These are phyloP conservation scores for Porites lutea DNA, from an alignment of 64 coral and sea anemone genomes.

Conservation along the genomic window DNA sequence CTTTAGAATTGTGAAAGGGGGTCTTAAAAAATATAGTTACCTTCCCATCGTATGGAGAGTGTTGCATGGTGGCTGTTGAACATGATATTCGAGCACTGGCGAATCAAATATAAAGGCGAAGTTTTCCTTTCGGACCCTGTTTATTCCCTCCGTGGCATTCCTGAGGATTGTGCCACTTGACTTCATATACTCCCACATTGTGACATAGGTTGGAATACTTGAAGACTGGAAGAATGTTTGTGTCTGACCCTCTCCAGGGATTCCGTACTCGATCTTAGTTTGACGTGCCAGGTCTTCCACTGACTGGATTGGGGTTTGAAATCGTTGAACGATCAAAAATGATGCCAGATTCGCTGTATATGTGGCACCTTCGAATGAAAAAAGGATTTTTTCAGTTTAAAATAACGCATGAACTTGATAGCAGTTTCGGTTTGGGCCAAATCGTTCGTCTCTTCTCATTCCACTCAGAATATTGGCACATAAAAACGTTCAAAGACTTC, in stretches of 20 bases:
- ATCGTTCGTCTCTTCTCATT: too few species aligned
- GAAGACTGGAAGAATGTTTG: conserved; percentile 80
- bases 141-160: conserved; percentile 58
- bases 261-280: conserved; percentile 75
- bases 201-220: conserved; percentile 75
- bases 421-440: too few species aligned
- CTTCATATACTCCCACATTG: conserved; percentile 87
- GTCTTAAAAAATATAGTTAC: neutral
- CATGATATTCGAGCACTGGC: conserved; percentile 64
- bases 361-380: conserved; percentile 52
- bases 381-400: neutral
- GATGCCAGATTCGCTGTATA: conserved; percentile 86
- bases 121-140: conserved; percentile 34
- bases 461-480: too few species aligned
- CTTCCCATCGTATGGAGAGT: conserved; percentile 68
- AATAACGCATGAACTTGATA: too few species aligned
- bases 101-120: conserved; percentile 76
- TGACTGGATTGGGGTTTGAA: conserved; percentile 55
- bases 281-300: conserved; percentile 77
- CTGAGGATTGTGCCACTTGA: conserved; percentile 33
- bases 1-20: too few species aligned
- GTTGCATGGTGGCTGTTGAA: conserved; percentile 67
- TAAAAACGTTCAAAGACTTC: too few species aligned
- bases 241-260: conserved; percentile 40
- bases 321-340: conserved; percentile 73